phyloP scores from a whole-genome alignment of 2,888 invertebrate species.

The Tenthredo mesomela region DNA sequence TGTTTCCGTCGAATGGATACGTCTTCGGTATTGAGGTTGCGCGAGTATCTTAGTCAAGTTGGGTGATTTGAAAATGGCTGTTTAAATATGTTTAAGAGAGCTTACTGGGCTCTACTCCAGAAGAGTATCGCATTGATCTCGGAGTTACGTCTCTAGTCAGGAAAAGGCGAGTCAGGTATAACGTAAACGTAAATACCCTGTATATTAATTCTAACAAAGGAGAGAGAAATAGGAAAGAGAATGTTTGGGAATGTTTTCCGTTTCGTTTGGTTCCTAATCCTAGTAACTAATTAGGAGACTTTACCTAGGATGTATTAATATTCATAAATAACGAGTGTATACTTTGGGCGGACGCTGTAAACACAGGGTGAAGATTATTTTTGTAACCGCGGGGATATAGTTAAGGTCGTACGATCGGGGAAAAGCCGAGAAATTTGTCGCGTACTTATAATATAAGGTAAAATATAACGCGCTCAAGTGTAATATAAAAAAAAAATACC shows the following conservation, averaged over 20 bases:
- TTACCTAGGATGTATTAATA: constrained; percentile 49
- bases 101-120: constrained; percentile 4
- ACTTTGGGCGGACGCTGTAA: constrained; percentile 15
- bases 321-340: constrained; percentile 38
- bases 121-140: constrained; percentile 7
- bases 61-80: constrained; percentile 31
- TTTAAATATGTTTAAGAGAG: constrained; percentile 16
- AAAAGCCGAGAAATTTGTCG: background rate
- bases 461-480: constrained; percentile 18
- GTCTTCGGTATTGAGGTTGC: constrained; percentile 4
- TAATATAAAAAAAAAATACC: background rate
- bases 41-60: background rate
- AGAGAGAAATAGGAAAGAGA: constrained; percentile 20
- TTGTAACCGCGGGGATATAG: constrained; percentile 30
- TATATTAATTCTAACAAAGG: background rate
- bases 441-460: background rate
- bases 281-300: constrained; percentile 23
- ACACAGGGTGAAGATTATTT: constrained; percentile 49
- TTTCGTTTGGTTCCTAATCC: constrained; percentile 26
- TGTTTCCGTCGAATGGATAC: background rate
- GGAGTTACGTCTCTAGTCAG: background rate
- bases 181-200: background rate
- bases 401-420: constrained; percentile 5
- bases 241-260: background rate
- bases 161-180: background rate